Percentiles rank a stretch among this genome's conserved stretches.
phyloP scores from a whole-genome alignment of 2,113 vertebrate genomes.

The Vimba vimba region DNA sequence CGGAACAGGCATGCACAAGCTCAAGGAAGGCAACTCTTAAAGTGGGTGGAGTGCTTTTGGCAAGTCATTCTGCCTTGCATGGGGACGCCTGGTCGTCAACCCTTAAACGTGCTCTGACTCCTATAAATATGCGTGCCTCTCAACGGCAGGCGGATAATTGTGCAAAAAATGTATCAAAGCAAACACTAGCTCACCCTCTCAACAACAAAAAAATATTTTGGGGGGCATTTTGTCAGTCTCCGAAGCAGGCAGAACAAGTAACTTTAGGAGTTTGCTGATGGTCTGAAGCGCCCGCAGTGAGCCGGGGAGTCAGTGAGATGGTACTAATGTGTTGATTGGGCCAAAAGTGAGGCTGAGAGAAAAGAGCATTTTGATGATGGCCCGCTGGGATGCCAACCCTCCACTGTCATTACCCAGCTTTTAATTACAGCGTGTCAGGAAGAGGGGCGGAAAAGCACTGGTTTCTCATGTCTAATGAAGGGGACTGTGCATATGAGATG shows the following conservation, averaged over 20 bases:
- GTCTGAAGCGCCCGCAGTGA: conserved; percentile 18
- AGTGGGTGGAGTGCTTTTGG: conserved; percentile 47
- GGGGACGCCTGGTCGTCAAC: not conserved
- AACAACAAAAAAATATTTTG: not conserved
- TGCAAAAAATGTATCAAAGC: not conserved
- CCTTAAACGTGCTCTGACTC: conserved; percentile 33
- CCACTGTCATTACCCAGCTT: conserved; percentile 73
- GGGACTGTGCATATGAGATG: conserved; percentile 29
- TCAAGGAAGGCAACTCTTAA: not conserved
- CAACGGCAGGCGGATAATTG: not conserved
- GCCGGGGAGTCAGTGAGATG: conserved; percentile 53
- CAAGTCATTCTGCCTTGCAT: conserved; percentile 12
- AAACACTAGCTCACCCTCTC: not conserved
- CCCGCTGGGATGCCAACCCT: conserved; percentile 65
- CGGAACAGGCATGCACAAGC: conserved; percentile 47
- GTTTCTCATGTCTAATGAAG: conserved; percentile 58
- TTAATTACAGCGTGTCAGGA: conserved; percentile 68
- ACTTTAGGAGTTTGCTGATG: conserved; percentile 1
- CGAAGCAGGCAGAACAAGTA: not conserved
- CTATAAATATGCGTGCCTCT: conserved; percentile 28
- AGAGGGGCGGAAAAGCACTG: conserved; percentile 69
- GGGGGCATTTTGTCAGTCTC: not conserved
- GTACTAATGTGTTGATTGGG: conserved; percentile 64
- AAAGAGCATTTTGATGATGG: conserved; percentile 65
- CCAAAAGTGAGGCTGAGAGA: conserved; percentile 54